Evolutionary conservation across 2,888 invertebrate species (phyloP), one percentile per base, ranked within the genome.

Genomic region (Acanthosepion pharaonis): DNA sequence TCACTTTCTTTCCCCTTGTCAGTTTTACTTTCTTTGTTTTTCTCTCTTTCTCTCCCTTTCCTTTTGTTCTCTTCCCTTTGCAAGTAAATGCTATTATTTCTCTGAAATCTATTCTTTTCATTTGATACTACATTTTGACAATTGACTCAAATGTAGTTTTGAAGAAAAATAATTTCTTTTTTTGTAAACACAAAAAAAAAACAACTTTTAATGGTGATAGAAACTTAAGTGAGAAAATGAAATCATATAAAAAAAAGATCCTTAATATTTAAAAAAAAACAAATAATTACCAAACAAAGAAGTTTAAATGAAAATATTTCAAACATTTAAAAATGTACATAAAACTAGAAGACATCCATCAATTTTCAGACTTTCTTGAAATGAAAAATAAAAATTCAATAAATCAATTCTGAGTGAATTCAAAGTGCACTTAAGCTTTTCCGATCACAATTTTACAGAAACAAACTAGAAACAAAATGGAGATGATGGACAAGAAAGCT

Each of bases 321-420:
- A 78, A 78, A 78, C 78, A 33, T 78, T 78, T 18, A 78, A 78
- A 78, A 78, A 78, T 33, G 9, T 78, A 78, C 78, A 78, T 78
- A 78, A 78, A 78, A 78, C 78, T 78, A 78, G 33, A 78, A 78
- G 78, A 78, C 78, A 33, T 78, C 78, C n/a, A 78, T 78, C 78
- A 78, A 78, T 78, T 78, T 78, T 78, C 78, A 78, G n/a, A 78
- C 78, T 78, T 78, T 78, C 78, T 33, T 33, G n/a, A 78, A 78
- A 78, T n/a, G 78, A 78, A 78, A 42, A 78, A 78, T 15, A n/a
- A 78, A 78, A 78, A 78, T 78, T 78, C 78, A 33, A 78, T 78
- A 78, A 78, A 78, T 78, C 78, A 33, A 78, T 78, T 78, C 18
- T 78, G 78, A 78, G 78, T 78, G 78, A 78, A 78, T 78, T 78